phyloP scores from a whole-genome alignment of 2,797 vertebrate genomes.

The Apodemus agrarius region DNA sequence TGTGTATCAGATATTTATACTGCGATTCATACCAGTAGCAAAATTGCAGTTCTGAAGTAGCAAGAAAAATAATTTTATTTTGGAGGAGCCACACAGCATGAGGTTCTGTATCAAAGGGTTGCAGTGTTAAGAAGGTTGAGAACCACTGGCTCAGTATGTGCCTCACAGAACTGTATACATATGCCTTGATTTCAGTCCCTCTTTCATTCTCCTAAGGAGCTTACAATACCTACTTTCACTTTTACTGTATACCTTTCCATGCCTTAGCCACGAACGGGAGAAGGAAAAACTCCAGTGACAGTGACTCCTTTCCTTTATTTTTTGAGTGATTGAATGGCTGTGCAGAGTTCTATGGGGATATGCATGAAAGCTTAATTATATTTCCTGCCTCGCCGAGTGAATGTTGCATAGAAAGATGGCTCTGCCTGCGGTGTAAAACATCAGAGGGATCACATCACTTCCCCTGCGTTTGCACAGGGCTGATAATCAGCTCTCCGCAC shows the following conservation, averaged over 20 bases:
- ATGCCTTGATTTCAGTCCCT: background rate
- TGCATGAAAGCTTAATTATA: slow-evolving; percentile 70
- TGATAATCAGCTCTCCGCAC: slow-evolving; percentile 85
- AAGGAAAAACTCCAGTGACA: slow-evolving; percentile 3
- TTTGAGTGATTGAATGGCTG: slow-evolving; percentile 55
- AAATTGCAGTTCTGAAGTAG: background rate
- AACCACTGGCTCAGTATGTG: background rate
- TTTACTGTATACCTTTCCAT: background rate
- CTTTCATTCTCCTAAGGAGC: background rate
- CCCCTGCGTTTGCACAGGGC: slow-evolving; percentile 81
- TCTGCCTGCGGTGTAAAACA: slow-evolving; percentile 50
- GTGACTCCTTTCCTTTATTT: background rate
- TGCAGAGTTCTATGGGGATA: background rate
- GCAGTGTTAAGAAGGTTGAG: background rate
- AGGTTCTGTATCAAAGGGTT: background rate
- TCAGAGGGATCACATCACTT: slow-evolving; percentile 80
- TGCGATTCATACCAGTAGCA: background rate
- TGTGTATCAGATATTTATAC: background rate
- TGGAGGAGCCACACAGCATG: background rate
- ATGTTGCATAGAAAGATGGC: slow-evolving; percentile 26
- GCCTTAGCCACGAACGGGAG: background rate
- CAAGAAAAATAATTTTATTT: background rate
- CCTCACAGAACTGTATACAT: background rate
- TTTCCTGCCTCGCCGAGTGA: slow-evolving; percentile 45
- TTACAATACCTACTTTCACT: accelerated